Conservation (phyloP, 35 echinoderm and acorn worm species). For the Ptychodera flava region DNA sequence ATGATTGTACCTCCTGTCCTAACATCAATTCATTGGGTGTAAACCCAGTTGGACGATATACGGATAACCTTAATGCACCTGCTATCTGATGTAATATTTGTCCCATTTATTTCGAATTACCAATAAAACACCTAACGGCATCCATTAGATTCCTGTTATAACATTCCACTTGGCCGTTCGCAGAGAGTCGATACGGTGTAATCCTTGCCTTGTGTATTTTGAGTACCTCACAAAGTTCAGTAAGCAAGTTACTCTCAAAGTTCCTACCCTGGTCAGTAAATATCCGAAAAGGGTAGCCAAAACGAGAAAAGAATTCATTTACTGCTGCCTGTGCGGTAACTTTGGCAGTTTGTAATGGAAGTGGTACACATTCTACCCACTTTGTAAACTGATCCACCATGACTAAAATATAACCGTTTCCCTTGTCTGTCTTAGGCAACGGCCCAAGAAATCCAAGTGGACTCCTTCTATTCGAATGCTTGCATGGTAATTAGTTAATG, state of each 20-base stretch:
- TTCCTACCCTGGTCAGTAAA: slow-evolving; percentile 27
- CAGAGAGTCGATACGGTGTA: slow-evolving; percentile 26
- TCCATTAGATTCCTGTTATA: slow-evolving; percentile 45
- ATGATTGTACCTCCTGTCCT: slow-evolving; percentile 34
- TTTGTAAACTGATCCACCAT: slow-evolving; percentile 41
- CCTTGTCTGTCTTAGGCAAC: slow-evolving; percentile 22
- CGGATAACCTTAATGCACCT: slow-evolving; percentile 2
- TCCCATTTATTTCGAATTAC: slow-evolving; percentile 27
- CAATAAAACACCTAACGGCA: slow-evolving; percentile 37
- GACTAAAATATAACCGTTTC: slow-evolving; percentile 41
- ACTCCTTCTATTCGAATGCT: slow-evolving; percentile 44
- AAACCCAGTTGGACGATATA: slow-evolving; percentile 27
- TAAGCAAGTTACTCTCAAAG: slow-evolving; percentile 30
- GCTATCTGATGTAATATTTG: slow-evolving; percentile 5
- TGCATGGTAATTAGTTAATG: slow-evolving; percentile 10
- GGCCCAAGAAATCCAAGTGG: slow-evolving; percentile 38
- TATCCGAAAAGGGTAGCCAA: slow-evolving; percentile 19
- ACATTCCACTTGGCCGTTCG: slow-evolving; percentile 41
- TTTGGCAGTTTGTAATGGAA: slow-evolving; percentile 18
- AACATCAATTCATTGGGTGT: slow-evolving; percentile 57
- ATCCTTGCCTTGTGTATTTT: slow-evolving; percentile 22
- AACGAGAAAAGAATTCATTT: slow-evolving; percentile 16
- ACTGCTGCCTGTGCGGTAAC: not conserved
- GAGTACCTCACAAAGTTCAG: slow-evolving; percentile 10
- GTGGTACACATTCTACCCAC: slow-evolving; percentile 30